phyloP scores from a whole-genome alignment of 2,113 vertebrate genomes.

The Dasyurus viverrinus region DNA sequence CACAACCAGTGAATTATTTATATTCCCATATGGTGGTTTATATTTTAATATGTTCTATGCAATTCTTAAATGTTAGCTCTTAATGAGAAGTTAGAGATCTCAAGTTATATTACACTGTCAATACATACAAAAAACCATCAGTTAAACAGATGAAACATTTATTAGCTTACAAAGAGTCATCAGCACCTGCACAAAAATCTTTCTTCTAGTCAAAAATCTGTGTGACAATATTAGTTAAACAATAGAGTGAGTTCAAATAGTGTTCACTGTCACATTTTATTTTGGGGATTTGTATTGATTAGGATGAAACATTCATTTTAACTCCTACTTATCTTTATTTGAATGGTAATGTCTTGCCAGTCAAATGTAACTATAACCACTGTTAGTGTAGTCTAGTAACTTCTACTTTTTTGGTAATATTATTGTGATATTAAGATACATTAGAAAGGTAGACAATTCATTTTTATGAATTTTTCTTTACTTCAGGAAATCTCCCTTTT shows the following conservation, averaged over 20 bases:
- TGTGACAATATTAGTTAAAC: slow-evolving; percentile 68
- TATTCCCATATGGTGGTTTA: slow-evolving; percentile 64
- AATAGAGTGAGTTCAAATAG: slow-evolving; percentile 3
- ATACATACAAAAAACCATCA: slow-evolving; percentile 61
- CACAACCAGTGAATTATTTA: slow-evolving; percentile 72
- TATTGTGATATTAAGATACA: slow-evolving; percentile 11
- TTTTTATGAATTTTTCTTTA: slow-evolving; percentile 35
- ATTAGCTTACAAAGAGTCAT: neutral
- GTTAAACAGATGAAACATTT: slow-evolving; percentile 48
- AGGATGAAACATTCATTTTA: slow-evolving; percentile 42
- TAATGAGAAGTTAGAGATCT: slow-evolving; percentile 64
- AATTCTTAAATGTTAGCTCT: slow-evolving; percentile 68
- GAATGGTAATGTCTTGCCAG: slow-evolving; percentile 39
- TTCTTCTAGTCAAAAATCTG: slow-evolving; percentile 61
- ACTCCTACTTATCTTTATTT: slow-evolving; percentile 14
- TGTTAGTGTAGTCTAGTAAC: neutral
- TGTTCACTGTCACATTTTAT: neutral
- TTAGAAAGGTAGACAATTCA: slow-evolving; percentile 11
- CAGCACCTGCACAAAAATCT: slow-evolving; percentile 22
- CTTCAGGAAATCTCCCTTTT: neutral
- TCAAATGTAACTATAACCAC: slow-evolving; percentile 18
- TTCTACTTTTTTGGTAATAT: slow-evolving; percentile 23
- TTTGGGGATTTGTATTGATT: slow-evolving; percentile 44
- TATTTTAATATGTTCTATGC: slow-evolving; percentile 66
- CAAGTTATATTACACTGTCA: slow-evolving; percentile 48